Conservation (phyloP, 2,797 vertebrate species). For the Acrossocheilus wenchowensis region DNA sequence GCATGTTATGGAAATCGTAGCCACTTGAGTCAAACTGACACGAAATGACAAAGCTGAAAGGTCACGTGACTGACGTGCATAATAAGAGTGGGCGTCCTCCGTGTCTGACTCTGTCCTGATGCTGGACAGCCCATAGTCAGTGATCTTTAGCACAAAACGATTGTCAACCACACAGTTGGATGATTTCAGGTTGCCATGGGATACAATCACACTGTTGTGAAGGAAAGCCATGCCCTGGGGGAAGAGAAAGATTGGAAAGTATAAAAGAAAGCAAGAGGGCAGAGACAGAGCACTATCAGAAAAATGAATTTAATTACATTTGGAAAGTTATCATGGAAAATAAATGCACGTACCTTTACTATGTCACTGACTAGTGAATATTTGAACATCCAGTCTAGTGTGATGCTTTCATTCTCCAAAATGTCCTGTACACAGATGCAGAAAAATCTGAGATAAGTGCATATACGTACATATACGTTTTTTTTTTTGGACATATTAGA, state of each 20-base stretch:
- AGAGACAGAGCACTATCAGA: background rate
- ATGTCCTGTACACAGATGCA: conserved; percentile 82
- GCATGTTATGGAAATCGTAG: background rate
- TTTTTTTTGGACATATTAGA: too few relatives aligned
- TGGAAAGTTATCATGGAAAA: background rate
- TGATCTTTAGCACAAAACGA: conserved; percentile 95
- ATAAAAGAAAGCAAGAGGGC: background rate
- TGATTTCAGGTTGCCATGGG: conserved; percentile 93
- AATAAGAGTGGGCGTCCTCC: conserved; percentile 83
- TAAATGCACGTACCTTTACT: conserved; percentile 81
- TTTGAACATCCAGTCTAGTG: conserved; percentile 96
- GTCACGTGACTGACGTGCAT: conserved; percentile 83
- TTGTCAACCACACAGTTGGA: conserved; percentile 96
- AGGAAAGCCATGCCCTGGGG: conserved; percentile 91
- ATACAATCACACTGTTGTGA: conserved; percentile 87
- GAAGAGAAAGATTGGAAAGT: background rate
- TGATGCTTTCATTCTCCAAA: conserved; percentile 95
- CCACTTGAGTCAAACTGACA: background rate
- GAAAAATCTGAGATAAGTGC: background rate
- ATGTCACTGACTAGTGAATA: conserved; percentile 94
- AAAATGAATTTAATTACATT: background rate
- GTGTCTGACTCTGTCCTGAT: conserved; percentile 75
- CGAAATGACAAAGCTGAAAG: background rate
- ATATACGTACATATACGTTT: background rate
- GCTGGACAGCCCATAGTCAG: conserved; percentile 91